Evolutionary conservation across 37 sponge, comb jelly and placozoan species (phyloP), one percentile per base, ranked within the genome.

Genomic region (Amphimedon queenslandica): DNA sequence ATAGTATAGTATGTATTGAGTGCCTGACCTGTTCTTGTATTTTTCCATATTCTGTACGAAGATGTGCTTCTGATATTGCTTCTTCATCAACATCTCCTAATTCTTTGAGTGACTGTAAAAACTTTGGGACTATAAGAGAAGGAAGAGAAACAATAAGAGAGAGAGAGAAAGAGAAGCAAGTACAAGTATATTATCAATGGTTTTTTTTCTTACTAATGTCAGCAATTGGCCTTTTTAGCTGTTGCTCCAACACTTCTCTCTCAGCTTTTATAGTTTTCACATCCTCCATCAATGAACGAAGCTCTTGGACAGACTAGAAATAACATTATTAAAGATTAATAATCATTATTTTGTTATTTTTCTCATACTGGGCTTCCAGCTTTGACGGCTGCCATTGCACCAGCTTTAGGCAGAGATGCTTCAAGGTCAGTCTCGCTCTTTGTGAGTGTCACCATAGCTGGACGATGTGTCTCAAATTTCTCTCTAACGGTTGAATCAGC

Each of bases 281-380:
- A 58, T 89, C 92, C 56, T 94, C 95, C 91, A 94, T 94, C 55
- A 94, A 58, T 5, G 38, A 30, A 37, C 83, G 91, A 25, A 94
- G 76, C 21, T 82, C 77, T 4, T 76, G 83, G 0, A 90, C 91
- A 76, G 56, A 67, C 94, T 93, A 47, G 73, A 13, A 60, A 25
- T 25, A 5, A 60, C 27, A 60, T 5, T n/a, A n/a, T 25, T n/a
- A 25, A 25, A n/a, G 23, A 60, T 60, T n/a, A 60, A 6, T 11
- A n/a, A n/a, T 60, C 8, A n/a, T 60, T n/a, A n/a, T 60, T 6
- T 6, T 25, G 27, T n/a, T 3, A 36, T 69, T 18, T 11, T 21
- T 55, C 47, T 2, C 51, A 35, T 40, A 87, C 87, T 73, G 75
- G 80, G 25, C 75, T 81, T 36, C 80, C 84, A 67, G 61, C 67